Percentiles rank a stretch among this genome's conserved stretches.
phyloP scores from a whole-genome alignment of 1,140 invertebrate species.

The Polyergus mexicanus region DNA sequence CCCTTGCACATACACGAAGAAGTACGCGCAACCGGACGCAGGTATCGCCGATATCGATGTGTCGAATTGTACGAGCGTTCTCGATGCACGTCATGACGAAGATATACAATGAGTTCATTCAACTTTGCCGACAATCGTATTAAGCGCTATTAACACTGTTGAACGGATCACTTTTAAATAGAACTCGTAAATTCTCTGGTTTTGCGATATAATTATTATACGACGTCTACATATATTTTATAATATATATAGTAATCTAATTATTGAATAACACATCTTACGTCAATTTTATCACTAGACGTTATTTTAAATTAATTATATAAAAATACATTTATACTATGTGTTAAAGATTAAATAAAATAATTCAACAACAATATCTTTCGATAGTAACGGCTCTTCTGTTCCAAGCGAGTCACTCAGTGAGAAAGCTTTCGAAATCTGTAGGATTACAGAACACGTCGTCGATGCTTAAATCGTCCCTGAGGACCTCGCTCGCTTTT shows the following conservation, averaged over 20 bases:
- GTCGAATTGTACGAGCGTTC: slow-evolving; percentile 49
- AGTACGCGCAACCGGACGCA: slow-evolving; percentile 22
- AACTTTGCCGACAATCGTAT: slow-evolving; percentile 4
- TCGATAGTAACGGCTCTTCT: background rate
- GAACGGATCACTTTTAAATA: background rate
- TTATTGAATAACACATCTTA: background rate
- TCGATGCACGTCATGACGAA: slow-evolving; percentile 1
- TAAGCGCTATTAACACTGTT: background rate
- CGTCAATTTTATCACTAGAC: background rate
- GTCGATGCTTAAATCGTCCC: slow-evolving; percentile 8
- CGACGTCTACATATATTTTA: background rate
- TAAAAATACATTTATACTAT: background rate
- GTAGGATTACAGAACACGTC: slow-evolving; percentile 42
- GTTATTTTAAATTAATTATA: slow-evolving; percentile 1
- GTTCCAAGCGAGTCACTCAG: background rate
- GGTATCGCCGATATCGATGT: slow-evolving; percentile 64
- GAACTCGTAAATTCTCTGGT: background rate
- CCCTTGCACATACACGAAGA: slow-evolving; percentile 33
- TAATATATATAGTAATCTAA: background rate
- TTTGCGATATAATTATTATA: background rate
- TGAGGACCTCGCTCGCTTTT: background rate
- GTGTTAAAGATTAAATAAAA: background rate
- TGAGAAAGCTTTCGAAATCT: slow-evolving; percentile 32
- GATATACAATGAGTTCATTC: slow-evolving; percentile 17
- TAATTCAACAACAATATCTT: background rate